These are phyloP conservation scores for Syngnathus floridae DNA, from an alignment of 2,113 vertebrate genomes.

Conservation along the genomic window DNA sequence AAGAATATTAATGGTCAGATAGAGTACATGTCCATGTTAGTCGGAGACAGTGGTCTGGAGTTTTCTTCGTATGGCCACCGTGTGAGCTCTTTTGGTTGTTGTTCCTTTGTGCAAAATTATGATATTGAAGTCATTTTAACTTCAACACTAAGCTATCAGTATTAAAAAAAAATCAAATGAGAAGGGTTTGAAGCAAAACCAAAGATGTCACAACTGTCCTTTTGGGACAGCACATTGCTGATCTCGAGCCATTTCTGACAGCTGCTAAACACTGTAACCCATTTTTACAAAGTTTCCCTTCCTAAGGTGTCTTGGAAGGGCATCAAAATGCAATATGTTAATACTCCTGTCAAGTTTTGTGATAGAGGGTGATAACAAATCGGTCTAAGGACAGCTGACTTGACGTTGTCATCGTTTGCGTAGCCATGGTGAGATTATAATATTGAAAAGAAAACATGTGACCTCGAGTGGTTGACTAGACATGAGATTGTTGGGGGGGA, in stretches of 20 bases:
- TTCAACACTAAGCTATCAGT: too few relatives aligned
- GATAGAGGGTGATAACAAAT: constrained; percentile 35
- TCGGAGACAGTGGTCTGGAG: too few relatives aligned
- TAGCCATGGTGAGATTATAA: background rate
- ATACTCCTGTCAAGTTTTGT: constrained; percentile 27
- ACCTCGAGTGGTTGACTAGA: background rate
- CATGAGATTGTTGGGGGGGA: constrained; percentile 15
- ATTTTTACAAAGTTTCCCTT: constrained; percentile 44
- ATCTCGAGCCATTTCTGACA: constrained; percentile 33
- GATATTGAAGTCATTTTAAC: too few relatives aligned
- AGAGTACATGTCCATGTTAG: too few relatives aligned
- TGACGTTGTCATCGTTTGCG: background rate
- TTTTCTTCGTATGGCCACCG: too few relatives aligned
- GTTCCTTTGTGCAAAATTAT: too few relatives aligned
- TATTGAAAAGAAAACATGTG: background rate
- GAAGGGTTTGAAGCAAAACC: too few relatives aligned
- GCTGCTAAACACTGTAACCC: constrained; percentile 28
- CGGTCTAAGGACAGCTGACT: background rate
- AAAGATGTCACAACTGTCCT: too few relatives aligned
- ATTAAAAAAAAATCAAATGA: too few relatives aligned
- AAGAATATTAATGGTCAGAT: too few relatives aligned
- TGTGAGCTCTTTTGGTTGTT: too few relatives aligned
- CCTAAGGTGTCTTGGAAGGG: constrained; percentile 21
- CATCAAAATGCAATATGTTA: constrained; percentile 42
- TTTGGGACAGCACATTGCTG: background rate